Conservation (phyloP, 2,888 invertebrate species). For the Galerucella calmariensis region DNA sequence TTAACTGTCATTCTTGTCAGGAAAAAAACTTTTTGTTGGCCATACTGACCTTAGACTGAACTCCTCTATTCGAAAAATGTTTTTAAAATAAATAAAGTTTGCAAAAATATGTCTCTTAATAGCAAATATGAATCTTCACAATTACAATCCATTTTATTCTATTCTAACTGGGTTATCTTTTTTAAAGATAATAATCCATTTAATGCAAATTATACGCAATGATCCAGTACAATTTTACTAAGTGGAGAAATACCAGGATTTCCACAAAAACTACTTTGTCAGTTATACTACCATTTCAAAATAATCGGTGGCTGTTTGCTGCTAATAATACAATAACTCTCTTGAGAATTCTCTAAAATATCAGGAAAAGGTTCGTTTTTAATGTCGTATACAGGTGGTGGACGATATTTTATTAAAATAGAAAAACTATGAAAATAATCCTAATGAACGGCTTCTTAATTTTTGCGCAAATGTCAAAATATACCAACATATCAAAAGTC, state of each 20-base stretch:
- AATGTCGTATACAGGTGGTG: not conserved
- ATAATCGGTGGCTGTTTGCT: conserved; percentile 1
- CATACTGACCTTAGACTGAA: no score
- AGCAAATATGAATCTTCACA: no score
- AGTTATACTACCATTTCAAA: not conserved
- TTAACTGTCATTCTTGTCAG: no score
- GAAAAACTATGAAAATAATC: no score
- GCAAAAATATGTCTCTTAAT: no score
- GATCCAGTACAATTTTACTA: not conserved
- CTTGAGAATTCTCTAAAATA: conserved; percentile 1
- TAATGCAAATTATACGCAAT: not conserved
- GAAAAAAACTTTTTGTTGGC: no score
- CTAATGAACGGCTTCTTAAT: no score
- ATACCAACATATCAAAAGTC: no score
- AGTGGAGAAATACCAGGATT: conserved; percentile 4
- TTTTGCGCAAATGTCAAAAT: no score
- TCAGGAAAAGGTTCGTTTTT: not conserved
- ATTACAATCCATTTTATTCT: not conserved
- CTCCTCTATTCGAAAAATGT: no score
- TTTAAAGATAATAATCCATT: conserved; percentile 1
- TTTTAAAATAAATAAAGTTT: no score
- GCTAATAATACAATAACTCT: conserved; percentile 6
- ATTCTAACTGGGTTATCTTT: not conserved
- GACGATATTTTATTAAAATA: no score
- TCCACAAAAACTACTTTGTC: conserved; percentile 11